Evolutionary conservation across 2,888 invertebrate species (phyloP).

Genomic region (Drosophila rellima): DNA sequence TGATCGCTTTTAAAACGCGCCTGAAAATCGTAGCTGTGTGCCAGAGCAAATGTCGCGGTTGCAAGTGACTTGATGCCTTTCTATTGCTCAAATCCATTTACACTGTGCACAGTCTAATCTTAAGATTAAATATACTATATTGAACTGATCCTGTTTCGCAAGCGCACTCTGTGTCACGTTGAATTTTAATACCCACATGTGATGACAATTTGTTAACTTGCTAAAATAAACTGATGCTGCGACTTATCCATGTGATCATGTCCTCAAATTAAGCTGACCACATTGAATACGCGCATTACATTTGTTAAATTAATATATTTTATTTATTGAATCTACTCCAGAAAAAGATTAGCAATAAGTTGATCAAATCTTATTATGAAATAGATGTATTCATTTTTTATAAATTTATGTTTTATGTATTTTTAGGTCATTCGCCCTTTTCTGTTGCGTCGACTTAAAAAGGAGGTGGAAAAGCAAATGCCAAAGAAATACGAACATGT

Average conservation of each 20-base stretch:
- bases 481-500: constrained; percentile 98
- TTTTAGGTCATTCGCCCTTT: constrained; percentile 94
- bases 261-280: constrained; percentile 12
- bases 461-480: constrained; percentile 98
- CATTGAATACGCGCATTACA: constrained; percentile 70
- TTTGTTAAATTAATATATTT: neutral
- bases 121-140: neutral
- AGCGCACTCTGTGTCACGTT: constrained; percentile 76
- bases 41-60: constrained; percentile 42
- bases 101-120: constrained; percentile 39
- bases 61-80: constrained; percentile 38
- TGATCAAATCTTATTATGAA: too few relatives aligned
- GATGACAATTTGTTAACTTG: constrained; percentile 75
- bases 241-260: constrained; percentile 68
- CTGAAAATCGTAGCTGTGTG: constrained; percentile 68
- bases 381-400: too few relatives aligned
- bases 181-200: constrained; percentile 46
- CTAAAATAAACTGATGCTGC: constrained; percentile 54
- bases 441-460: constrained; percentile 95
- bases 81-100: constrained; percentile 40
- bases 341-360: too few relatives aligned
- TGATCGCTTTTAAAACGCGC: constrained; percentile 59
- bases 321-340: too few relatives aligned
- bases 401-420: too few relatives aligned
- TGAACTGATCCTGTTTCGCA: constrained; percentile 34